phyloP scores from a whole-genome alignment of 2,113 vertebrate genomes.

The Cariama cristata region DNA sequence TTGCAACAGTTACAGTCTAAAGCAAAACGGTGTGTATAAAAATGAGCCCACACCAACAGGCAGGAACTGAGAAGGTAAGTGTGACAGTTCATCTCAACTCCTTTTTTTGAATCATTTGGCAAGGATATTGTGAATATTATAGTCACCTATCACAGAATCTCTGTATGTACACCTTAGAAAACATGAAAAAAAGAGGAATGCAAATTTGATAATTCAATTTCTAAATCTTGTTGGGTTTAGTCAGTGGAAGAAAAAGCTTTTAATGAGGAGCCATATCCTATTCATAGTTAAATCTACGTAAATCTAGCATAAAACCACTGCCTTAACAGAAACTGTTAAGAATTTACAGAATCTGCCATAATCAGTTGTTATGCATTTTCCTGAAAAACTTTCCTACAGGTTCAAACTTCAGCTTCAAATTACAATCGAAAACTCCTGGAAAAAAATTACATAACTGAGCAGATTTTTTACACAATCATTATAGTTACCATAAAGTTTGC shows the following conservation, averaged over 20 bases:
- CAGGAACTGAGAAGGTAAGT: not conserved
- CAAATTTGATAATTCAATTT: not conserved
- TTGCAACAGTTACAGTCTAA: not conserved
- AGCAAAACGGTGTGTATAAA: not conserved
- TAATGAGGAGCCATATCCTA: not conserved
- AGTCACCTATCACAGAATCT: not conserved
- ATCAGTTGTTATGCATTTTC: not conserved
- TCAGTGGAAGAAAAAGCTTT: not conserved
- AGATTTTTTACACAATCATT: not conserved
- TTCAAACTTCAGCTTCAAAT: not conserved
- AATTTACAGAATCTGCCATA: not conserved
- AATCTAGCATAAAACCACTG: not conserved
- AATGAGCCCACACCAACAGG: not conserved
- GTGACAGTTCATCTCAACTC: not conserved
- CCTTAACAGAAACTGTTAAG: not conserved
- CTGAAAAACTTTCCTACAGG: not conserved
- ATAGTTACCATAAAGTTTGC: not conserved
- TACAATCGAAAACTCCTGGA: not conserved
- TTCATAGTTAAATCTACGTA: not conserved
- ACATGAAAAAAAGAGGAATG: not conserved
- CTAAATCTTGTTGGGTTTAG: not conserved
- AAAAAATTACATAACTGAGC: not conserved
- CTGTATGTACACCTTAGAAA: not conserved
- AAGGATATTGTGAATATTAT: not conserved
- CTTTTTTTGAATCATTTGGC: not conserved